These are phyloP conservation scores for Drosophila pectinifera DNA, from an alignment of 1,140 invertebrate genomes.

Conservation along the genomic window DNA sequence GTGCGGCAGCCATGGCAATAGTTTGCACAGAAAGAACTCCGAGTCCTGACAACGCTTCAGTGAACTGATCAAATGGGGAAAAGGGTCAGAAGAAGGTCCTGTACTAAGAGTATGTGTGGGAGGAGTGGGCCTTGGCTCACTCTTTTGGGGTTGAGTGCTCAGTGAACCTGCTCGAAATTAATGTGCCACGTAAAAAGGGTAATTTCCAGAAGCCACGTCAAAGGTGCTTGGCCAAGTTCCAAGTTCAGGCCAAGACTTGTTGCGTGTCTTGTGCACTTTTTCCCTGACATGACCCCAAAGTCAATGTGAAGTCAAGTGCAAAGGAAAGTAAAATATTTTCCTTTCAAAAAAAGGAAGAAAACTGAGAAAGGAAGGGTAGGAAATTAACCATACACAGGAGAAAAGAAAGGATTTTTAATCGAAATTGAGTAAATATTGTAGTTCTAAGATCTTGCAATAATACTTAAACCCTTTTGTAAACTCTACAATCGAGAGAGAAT, in stretches of 20 bases:
- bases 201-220: conserved; percentile 66
- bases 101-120: conserved; percentile 19
- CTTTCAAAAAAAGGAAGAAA: conserved; percentile 3
- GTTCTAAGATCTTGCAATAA: background rate
- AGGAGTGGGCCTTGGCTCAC: background rate
- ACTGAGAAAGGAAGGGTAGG: background rate
- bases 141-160: conserved; percentile 34
- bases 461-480: background rate
- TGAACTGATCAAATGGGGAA: conserved; percentile 75
- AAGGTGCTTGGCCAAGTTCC: conserved; percentile 49
- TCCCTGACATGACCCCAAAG: conserved; percentile 28
- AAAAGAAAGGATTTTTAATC: background rate
- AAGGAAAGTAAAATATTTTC: conserved; percentile 64
- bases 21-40: conserved; percentile 27
- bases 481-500: background rate
- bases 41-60: conserved; percentile 61
- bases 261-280: conserved; percentile 41
- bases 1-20: conserved; percentile 13
- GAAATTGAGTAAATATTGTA: background rate
- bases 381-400: background rate
- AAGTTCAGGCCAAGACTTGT: conserved; percentile 58
- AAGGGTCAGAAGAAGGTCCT: conserved; percentile 37
- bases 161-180: conserved; percentile 73
- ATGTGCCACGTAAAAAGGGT: conserved; percentile 79
- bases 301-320: conserved; percentile 78